phyloP scores from a whole-genome alignment of 2,113 vertebrate genomes.

The Nanorana parkeri region DNA sequence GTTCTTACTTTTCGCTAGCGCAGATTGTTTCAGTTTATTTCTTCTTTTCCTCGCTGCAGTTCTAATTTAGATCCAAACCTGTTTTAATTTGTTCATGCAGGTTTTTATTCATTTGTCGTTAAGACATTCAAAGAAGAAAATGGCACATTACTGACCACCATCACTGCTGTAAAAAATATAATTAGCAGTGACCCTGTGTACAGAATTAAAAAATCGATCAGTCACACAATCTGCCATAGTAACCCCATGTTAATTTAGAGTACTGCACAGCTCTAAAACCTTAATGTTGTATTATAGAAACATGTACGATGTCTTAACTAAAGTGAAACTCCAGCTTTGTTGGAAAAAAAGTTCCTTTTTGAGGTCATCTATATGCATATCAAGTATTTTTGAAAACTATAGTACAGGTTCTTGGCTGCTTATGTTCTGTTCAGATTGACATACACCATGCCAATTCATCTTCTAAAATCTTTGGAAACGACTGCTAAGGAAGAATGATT shows the following conservation, averaged over 20 bases:
- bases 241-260: background rate
- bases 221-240: background rate
- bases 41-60: background rate
- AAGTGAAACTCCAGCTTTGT: no score
- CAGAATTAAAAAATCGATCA: slow-evolving; percentile 5
- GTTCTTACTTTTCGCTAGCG: slow-evolving; percentile 27
- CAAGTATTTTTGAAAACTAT: no score
- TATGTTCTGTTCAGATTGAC: no score
- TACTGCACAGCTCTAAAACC: background rate
- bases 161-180: background rate
- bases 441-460: no score
- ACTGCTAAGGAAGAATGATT: no score
- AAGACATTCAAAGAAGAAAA: slow-evolving; percentile 7
- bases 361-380: no score
- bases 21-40: slow-evolving; percentile 31
- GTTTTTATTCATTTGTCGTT: slow-evolving; percentile 1
- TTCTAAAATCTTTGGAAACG: no score
- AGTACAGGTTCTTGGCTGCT: no score
- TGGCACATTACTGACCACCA: background rate
- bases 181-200: background rate
- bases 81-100: slow-evolving; percentile 19
- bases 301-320: background rate
- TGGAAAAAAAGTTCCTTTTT: no score
- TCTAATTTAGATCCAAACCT: background rate
- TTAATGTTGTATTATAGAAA: no score